Evolutionary conservation across 2,888 invertebrate species (phyloP).

Genomic region (Automeris io): DNA sequence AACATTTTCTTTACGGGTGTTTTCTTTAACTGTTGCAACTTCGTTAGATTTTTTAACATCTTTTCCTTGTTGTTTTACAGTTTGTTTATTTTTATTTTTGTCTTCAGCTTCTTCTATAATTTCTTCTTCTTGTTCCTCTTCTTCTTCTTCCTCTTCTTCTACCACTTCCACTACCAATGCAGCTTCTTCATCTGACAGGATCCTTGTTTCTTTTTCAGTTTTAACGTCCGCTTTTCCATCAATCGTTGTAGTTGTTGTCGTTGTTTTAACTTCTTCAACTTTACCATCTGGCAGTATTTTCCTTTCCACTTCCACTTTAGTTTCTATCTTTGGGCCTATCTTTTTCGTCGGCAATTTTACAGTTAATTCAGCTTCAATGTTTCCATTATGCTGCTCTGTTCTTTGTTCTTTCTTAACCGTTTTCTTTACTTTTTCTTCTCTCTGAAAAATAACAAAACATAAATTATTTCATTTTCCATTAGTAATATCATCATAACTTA

Average conservation of each 20-base stretch:
- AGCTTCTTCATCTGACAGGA: slow-evolving; percentile 51
- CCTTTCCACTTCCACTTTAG: slow-evolving; percentile 59
- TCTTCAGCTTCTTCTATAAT: slow-evolving; percentile 24
- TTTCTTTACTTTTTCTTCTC: slow-evolving; percentile 52
- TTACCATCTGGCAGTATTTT: slow-evolving; percentile 59
- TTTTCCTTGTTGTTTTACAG: slow-evolving; percentile 19
- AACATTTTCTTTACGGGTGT: slow-evolving; percentile 30
- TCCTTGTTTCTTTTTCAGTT: slow-evolving; percentile 62
- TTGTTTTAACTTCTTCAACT: slow-evolving; percentile 53
- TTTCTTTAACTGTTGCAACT: slow-evolving; percentile 25
- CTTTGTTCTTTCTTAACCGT: slow-evolving; percentile 47
- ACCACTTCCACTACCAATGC: slow-evolving; percentile 46
- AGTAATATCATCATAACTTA: not conserved
- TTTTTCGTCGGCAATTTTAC: slow-evolving; percentile 59
- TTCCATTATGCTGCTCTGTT: slow-evolving; percentile 50
- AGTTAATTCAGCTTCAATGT: slow-evolving; percentile 49
- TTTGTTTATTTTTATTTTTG: slow-evolving; percentile 20
- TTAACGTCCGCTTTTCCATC: slow-evolving; percentile 64
- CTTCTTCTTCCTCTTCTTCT: slow-evolving; percentile 41
- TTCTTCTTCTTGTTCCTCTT: slow-evolving; percentile 27
- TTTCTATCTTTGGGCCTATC: slow-evolving; percentile 60
- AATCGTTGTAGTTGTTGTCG: slow-evolving; percentile 61
- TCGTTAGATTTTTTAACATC: slow-evolving; percentile 21
- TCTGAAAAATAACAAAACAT: slow-evolving; percentile 60
- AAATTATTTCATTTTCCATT: too few species aligned